phyloP scores from a whole-genome alignment of 2,797 vertebrate genomes.

The Gobio occitaniae region DNA sequence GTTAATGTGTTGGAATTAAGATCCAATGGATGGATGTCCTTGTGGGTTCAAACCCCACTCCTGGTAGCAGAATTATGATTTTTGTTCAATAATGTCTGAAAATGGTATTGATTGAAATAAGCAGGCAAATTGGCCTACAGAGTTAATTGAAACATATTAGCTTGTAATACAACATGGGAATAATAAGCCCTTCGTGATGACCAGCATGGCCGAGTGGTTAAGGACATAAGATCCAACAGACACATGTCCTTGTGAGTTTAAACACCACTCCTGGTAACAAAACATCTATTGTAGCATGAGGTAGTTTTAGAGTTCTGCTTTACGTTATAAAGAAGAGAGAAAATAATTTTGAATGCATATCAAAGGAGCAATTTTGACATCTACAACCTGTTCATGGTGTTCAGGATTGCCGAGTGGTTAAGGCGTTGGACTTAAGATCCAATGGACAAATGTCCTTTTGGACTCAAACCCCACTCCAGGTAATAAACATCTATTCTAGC shows the following conservation, averaged over 20 bases:
- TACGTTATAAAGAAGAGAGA: not conserved
- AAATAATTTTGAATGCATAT: too few relatives aligned
- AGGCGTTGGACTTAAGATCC: not conserved
- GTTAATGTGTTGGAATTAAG: not conserved
- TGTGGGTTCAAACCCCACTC: too few relatives aligned
- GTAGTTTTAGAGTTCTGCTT: not conserved
- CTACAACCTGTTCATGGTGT: fast-evolving
- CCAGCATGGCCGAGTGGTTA: not conserved
- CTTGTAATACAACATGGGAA: too few relatives aligned
- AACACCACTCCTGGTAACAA: not conserved
- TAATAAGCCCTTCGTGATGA: not conserved
- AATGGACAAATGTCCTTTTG: not conserved
- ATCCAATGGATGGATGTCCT: not conserved
- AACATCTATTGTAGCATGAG: too few relatives aligned
- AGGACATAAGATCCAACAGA: not conserved
- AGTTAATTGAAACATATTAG: too few relatives aligned
- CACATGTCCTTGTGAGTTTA: not conserved
- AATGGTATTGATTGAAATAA: too few relatives aligned
- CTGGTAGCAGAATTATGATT: too few relatives aligned
- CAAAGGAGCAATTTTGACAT: not conserved
- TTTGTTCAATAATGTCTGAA: too few relatives aligned
- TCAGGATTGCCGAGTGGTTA: not conserved
- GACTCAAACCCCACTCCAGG: not conserved
- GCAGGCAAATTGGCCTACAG: too few relatives aligned
- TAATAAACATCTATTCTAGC: not conserved